A percentile compares a stretch with the other conserved stretches of the same genome.
phyloP scores from a whole-genome alignment of 2,888 invertebrate genomes.

The Camponotus fellah region DNA sequence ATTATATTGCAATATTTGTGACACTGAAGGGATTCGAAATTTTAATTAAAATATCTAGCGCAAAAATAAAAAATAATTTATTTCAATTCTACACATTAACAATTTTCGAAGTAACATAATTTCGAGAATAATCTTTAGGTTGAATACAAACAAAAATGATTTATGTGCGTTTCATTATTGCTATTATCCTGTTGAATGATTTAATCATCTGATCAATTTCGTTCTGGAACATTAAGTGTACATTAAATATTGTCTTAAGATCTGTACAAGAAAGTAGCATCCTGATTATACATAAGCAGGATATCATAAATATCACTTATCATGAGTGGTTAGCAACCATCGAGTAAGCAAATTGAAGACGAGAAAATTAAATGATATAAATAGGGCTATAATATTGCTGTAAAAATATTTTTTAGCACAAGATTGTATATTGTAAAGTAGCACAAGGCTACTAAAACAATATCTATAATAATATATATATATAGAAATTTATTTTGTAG shows the following conservation, averaged over 20 bases:
- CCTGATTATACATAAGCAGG: constrained; percentile 74
- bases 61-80: constrained; percentile 23
- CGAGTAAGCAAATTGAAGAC: constrained; percentile 71
- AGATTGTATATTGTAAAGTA: background rate
- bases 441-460: background rate
- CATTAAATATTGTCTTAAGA: constrained; percentile 31
- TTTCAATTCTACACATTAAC: constrained; percentile 29
- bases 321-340: constrained; percentile 77
- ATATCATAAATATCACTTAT: constrained; percentile 81
- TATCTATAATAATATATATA: background rate
- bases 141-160: constrained; percentile 44
- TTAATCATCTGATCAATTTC: constrained; percentile 56
- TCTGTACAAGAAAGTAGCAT: constrained; percentile 66
- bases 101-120: constrained; percentile 22
- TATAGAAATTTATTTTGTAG: background rate
- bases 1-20: too few species aligned
- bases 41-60: background rate
- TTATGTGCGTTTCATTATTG: constrained; percentile 32
- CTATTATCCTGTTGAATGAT: constrained; percentile 51
- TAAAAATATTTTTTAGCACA: background rate
- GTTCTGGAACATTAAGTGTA: background rate
- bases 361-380: constrained; percentile 71
- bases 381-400: constrained; percentile 1
- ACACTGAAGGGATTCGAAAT: background rate
- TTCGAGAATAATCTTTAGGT: constrained; percentile 4